phyloP scores from a whole-genome alignment of 2,113 vertebrate genomes.

The Barnardius zonarius region DNA sequence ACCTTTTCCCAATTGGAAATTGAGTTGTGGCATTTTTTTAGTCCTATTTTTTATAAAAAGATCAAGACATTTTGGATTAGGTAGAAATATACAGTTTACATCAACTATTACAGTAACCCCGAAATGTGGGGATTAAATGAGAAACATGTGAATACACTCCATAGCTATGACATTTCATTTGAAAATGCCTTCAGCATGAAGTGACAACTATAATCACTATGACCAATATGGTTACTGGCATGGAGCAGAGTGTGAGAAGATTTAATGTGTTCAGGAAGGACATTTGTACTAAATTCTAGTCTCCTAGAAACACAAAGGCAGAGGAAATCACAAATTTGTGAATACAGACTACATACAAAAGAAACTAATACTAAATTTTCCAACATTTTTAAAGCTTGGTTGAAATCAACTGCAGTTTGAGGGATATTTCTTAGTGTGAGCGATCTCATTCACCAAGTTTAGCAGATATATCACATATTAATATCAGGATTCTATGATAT shows the following conservation, averaged over 20 bases:
- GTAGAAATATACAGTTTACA: not conserved
- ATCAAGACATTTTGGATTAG: not conserved
- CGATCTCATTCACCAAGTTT: not conserved
- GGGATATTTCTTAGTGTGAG: not conserved
- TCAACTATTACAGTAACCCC: not conserved
- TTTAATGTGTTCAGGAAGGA: not conserved
- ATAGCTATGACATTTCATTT: not conserved
- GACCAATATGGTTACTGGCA: not conserved
- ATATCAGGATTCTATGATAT: not conserved
- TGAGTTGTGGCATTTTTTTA: not conserved
- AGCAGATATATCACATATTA: not conserved
- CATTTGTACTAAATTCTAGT: not conserved
- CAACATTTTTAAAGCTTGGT: not conserved
- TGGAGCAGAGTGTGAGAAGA: not conserved
- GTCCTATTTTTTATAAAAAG: not conserved
- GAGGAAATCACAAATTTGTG: not conserved
- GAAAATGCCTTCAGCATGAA: not conserved
- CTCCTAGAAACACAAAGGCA: not conserved
- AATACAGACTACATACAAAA: not conserved
- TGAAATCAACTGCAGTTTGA: not conserved
- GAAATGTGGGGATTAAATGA: not conserved
- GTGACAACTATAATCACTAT: not conserved
- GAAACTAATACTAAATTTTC: not conserved
- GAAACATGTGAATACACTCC: not conserved
- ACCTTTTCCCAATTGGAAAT: not conserved